Base-by-base conservation (phyloP, 1,140 invertebrate species). In the Drosophila sturtevanti region DNA sequence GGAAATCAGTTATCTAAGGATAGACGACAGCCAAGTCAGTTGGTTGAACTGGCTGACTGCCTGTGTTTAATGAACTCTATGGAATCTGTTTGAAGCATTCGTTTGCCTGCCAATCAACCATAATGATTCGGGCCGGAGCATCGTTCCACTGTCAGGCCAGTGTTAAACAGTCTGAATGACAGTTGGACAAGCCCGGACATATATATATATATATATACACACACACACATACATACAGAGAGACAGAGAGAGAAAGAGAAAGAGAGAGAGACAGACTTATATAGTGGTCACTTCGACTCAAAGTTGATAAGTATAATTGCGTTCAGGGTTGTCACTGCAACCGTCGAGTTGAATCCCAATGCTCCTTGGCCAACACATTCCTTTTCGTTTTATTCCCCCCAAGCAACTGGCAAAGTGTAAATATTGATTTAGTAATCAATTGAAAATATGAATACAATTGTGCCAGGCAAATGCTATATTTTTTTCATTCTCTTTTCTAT, bases 361-460 rank as follows among this genome's bases (percentile, higher is more conserved):
- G 24, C 21, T 52, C 41, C 18, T 34, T 70, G 58, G 38, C 54
- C 52, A 44, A 44, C 52, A 58, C 41, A 63, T 71, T 55, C 54
- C 16, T 55, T 59, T 41, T 54, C 12, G 7, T 65, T 51, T 38
- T 62, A 22, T 34, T 16, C 22, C 59, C 21, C 21, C 24, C 21
- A 34, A 67, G 51, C 63, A 64, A 60, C 75, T 70, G 68, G 35
- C 72, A 44, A 68, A 70, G 74, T 68, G 66, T 54, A 77, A 70
- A 80, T 89, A 87, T 87, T 82, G 70, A 82, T 80, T 74, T 79
- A 63, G 56, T 62, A 77, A 77, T 77, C 72, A 82, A 61, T 55
- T 72, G 66, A 68, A 72, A 69, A 70, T 69, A 79, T 79, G 66
- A 67, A 74, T 77, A 77, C 54, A 66, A 79, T 72, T 62, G n/a